Evolutionary conservation across 2,888 invertebrate genomes (phyloP).

Genomic region (Schrankia costaestrigalis): DNA sequence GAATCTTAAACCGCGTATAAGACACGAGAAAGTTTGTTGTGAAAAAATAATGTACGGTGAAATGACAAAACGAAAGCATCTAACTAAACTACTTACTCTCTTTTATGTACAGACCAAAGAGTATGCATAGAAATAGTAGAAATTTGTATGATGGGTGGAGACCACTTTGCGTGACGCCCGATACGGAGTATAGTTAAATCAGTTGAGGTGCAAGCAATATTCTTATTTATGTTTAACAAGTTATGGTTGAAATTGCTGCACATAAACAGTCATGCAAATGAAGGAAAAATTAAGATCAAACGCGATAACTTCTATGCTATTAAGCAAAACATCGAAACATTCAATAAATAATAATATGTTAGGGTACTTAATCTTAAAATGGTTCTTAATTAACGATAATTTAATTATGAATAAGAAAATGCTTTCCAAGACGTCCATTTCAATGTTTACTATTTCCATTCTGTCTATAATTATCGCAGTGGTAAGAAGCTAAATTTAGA

Average conservation of each 20-base stretch:
- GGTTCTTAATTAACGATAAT: too few relatives aligned
- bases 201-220: constrained; percentile 15
- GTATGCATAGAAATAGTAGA: constrained; percentile 34
- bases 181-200: constrained; percentile 23
- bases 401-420: too few relatives aligned
- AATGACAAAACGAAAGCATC: constrained; percentile 47
- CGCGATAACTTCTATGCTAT: constrained; percentile 21
- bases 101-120: constrained; percentile 43
- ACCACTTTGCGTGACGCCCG: constrained; percentile 35
- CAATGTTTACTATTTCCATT: background rate
- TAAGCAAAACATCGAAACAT: constrained; percentile 21
- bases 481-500: too few relatives aligned
- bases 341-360: constrained; percentile 21
- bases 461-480: too few relatives aligned
- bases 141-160: constrained; percentile 29
- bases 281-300: constrained; percentile 34
- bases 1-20: too few relatives aligned
- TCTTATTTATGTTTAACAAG: constrained; percentile 15
- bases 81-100: constrained; percentile 48
- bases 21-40: constrained; percentile 25
- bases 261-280: constrained; percentile 13
- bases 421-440: too few relatives aligned
- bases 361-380: too few relatives aligned
- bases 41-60: constrained; percentile 26
- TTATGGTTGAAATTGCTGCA: constrained; percentile 18